These are phyloP conservation scores for Gandaritis pyraliata DNA, from an alignment of 2,888 invertebrate species.

Conservation along the genomic window DNA sequence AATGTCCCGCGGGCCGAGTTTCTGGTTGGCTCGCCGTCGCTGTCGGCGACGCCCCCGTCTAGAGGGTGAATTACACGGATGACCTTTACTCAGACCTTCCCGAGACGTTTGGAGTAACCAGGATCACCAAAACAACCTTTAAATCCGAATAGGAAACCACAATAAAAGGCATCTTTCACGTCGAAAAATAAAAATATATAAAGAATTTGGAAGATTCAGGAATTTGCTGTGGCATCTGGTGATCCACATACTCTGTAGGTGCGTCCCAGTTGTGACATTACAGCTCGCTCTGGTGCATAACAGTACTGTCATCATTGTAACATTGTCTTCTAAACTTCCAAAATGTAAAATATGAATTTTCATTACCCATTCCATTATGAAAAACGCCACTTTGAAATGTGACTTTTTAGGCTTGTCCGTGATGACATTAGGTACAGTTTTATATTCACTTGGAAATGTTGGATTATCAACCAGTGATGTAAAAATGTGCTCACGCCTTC, in stretches of 20 bases:
- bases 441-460: too few relatives aligned
- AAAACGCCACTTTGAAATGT: too few relatives aligned
- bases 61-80: constrained; percentile 67
- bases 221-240: constrained; percentile 18
- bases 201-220: constrained; percentile 8
- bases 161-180: background rate
- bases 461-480: too few relatives aligned
- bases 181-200: constrained; percentile 8
- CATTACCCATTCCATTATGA: too few relatives aligned
- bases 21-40: constrained; percentile 88
- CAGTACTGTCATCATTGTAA: constrained; percentile 69
- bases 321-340: background rate
- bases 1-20: constrained; percentile 74
- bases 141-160: background rate
- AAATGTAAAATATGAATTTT: background rate
- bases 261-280: constrained; percentile 90
- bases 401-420: too few relatives aligned
- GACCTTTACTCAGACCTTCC: constrained; percentile 92
- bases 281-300: constrained; percentile 77
- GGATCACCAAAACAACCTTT: constrained; percentile 40
- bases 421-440: too few relatives aligned
- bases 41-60: constrained; percentile 86
- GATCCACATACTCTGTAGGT: constrained; percentile 85
- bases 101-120: constrained; percentile 82
- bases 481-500: too few relatives aligned